These are phyloP conservation scores for Oscheius myriophilus DNA, from an alignment of 2,888 invertebrate species.

Conservation along the genomic window DNA sequence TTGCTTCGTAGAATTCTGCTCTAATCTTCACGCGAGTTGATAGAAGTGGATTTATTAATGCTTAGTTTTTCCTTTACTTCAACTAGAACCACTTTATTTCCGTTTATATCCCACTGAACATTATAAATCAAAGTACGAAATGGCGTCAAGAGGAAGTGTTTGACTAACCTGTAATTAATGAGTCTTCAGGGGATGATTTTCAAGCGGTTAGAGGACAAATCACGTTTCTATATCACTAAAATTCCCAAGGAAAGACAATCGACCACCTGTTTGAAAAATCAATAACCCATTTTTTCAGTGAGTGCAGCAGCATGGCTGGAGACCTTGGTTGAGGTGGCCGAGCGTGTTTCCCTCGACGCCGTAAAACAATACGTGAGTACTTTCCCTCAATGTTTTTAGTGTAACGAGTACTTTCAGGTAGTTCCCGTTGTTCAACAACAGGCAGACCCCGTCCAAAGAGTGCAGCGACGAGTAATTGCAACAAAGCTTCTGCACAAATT, in stretches of 20 bases:
- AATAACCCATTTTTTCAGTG: conserved; percentile 49
- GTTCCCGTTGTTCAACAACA: conserved; percentile 65
- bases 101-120: too few relatives aligned
- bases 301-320: conserved; percentile 68
- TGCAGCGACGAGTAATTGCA: conserved; percentile 65
- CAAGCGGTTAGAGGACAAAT: too few relatives aligned
- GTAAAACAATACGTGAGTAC: conserved; percentile 51
- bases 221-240: too few relatives aligned
- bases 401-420: conserved; percentile 46
- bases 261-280: too few relatives aligned
- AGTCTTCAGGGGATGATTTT: too few relatives aligned
- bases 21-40: not conserved
- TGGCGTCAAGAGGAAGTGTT: too few relatives aligned
- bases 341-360: conserved; percentile 52
- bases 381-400: not conserved
- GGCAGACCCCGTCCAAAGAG: conserved; percentile 61
- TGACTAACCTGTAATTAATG: too few relatives aligned
- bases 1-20: not conserved
- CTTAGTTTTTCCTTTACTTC: not conserved
- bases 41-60: not conserved
- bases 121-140: too few relatives aligned
- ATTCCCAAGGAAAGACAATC: too few relatives aligned
- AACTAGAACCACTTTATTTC: too few relatives aligned
- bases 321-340: conserved; percentile 64
- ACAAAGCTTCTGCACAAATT: conserved; percentile 65